Conservation (phyloP, 2,888 invertebrate species). For the Portevinia maculata region DNA sequence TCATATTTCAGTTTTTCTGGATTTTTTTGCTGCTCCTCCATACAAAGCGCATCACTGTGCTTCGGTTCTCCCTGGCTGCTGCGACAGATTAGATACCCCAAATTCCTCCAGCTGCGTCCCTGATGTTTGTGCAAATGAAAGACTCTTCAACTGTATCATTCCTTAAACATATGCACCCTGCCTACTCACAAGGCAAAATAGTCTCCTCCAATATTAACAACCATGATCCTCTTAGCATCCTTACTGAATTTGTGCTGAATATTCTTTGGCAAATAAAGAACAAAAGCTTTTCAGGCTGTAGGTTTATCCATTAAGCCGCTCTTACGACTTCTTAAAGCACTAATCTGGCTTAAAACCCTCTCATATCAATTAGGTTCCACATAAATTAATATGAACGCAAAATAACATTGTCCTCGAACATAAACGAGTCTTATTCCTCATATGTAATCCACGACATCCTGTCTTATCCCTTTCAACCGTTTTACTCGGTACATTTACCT, state of each 20-base stretch:
- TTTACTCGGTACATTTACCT: slow-evolving; percentile 2
- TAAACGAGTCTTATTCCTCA: slow-evolving; percentile 34
- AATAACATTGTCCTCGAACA: slow-evolving; percentile 23
- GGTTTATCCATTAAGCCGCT: slow-evolving; percentile 8
- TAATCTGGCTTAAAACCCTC: slow-evolving; percentile 20
- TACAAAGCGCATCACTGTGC: too few species aligned
- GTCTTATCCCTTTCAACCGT: slow-evolving; percentile 34
- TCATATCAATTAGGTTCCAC: slow-evolving; percentile 36
- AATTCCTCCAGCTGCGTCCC: too few species aligned
- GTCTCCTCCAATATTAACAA: too few species aligned
- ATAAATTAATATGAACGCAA: slow-evolving; percentile 21
- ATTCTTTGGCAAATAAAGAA: slow-evolving; percentile 19
- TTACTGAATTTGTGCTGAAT: not conserved
- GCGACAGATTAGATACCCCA: too few species aligned
- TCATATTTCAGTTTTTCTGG: too few species aligned
- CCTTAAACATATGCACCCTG: too few species aligned
- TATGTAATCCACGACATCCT: slow-evolving; percentile 3
- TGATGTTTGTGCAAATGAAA: too few species aligned
- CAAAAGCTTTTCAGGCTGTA: slow-evolving; percentile 2
- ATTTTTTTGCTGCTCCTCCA: too few species aligned
- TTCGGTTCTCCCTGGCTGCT: too few species aligned
- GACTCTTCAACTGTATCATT: too few species aligned
- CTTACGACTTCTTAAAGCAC: slow-evolving; percentile 21
- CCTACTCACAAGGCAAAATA: too few species aligned
- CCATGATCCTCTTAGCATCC: too few species aligned